These are phyloP conservation scores for Melitaea cinxia DNA, from an alignment of 1,140 invertebrate species.

Conservation along the genomic window DNA sequence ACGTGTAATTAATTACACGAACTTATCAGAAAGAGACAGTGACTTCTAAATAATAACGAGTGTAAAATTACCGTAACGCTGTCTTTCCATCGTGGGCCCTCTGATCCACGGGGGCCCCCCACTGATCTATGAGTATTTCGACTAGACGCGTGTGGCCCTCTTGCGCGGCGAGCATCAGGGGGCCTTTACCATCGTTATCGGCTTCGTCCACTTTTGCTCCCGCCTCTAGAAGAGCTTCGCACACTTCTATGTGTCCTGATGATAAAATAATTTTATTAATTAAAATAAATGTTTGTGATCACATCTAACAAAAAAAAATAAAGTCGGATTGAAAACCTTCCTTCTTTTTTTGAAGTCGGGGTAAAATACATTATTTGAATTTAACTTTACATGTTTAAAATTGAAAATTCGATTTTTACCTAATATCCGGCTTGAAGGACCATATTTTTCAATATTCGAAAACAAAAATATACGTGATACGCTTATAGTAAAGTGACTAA, in stretches of 20 bases:
- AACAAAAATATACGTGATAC: too few species aligned
- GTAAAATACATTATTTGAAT: too few species aligned
- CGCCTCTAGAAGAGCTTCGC: constrained; percentile 93
- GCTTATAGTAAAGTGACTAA: too few species aligned
- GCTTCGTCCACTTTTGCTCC: constrained; percentile 95
- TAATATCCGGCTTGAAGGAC: too few species aligned
- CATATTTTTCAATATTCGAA: too few species aligned
- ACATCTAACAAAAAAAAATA: too few species aligned
- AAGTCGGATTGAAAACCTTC: too few species aligned
- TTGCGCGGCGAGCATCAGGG: constrained; percentile 93
- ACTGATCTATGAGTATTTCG: constrained; percentile 86
- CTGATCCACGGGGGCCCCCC: constrained; percentile 92
- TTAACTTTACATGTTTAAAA: too few species aligned
- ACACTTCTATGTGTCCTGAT: constrained; percentile 90
- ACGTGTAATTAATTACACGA: too few species aligned
- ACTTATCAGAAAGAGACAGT: too few species aligned
- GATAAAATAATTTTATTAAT: constrained; percentile 2
- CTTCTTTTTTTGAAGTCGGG: too few species aligned
- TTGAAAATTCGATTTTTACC: too few species aligned
- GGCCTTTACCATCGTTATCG: constrained; percentile 97
- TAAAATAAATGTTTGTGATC: neutral
- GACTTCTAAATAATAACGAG: neutral
- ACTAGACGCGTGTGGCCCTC: constrained; percentile 91
- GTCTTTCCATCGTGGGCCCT: constrained; percentile 96
- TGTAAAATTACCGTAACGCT: constrained; percentile 85